phyloP scores from a whole-genome alignment of 2,113 vertebrate species.

The Gobiocypris rarus region DNA sequence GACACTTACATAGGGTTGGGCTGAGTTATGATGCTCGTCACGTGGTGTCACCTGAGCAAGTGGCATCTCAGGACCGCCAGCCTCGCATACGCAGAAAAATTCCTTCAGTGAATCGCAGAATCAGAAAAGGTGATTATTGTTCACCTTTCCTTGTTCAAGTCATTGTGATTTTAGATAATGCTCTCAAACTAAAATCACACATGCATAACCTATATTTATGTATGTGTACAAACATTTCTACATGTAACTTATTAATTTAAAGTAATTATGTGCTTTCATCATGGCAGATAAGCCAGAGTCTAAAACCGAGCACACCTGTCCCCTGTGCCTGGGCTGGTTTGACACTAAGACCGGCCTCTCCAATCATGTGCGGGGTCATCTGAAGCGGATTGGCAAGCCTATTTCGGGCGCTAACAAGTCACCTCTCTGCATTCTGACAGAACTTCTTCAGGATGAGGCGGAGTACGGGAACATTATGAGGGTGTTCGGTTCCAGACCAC shows the following conservation, averaged over 20 bases:
- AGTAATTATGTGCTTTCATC: constrained; percentile 39
- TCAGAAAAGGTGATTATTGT: constrained; percentile 85
- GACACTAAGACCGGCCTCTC: constrained; percentile 94
- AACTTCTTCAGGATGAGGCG: constrained; percentile 89
- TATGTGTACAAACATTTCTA: constrained; percentile 20
- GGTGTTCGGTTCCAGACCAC: constrained; percentile 81
- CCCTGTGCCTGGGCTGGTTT: constrained; percentile 90
- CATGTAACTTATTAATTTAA: background rate
- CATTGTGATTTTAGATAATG: constrained; percentile 17
- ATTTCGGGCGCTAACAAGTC: constrained; percentile 88
- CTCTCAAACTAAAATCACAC: constrained; percentile 21
- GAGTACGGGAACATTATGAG: constrained; percentile 86
- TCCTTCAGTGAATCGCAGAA: constrained; percentile 77
- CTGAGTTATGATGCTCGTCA: constrained; percentile 93
- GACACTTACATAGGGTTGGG: constrained; percentile 91
- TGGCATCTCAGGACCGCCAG: constrained; percentile 88
- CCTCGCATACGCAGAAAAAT: constrained; percentile 87
- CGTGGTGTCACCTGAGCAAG: constrained; percentile 91
- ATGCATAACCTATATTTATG: constrained; percentile 29
- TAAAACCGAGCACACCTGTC: constrained; percentile 86
- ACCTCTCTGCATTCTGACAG: constrained; percentile 86
- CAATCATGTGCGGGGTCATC: constrained; percentile 92
- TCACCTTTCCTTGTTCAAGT: constrained; percentile 24
- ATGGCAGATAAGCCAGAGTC: constrained; percentile 85
- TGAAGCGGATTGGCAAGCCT: constrained; percentile 89